Base-by-base conservation (phyloP, 2,888 invertebrate species). In the Hesperia comma region DNA sequence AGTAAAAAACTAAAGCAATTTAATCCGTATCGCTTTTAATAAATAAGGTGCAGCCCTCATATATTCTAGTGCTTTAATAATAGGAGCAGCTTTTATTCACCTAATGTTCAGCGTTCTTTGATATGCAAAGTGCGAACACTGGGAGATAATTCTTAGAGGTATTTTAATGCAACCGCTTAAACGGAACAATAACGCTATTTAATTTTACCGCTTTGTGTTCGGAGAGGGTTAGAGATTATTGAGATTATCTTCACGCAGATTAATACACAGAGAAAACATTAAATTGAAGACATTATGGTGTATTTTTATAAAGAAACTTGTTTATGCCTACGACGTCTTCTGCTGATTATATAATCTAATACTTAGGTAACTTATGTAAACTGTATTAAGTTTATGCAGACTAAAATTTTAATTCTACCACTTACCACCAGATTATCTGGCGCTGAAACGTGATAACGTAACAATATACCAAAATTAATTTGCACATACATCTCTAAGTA, bases 31-130 rank as follows among this genome's bases (percentile, higher is more conserved):
- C 4, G 6, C 1, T 49, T 19, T 51, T 43, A 10, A 62, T 33
- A 43, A 17, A 55, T 62, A 40, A n/a, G 26, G 41, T 26, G 15
- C 41, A 43, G 7, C 54, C 43, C 54, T n/a, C 32, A 26, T 10
- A 40, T 53, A 10, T 19, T 33, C 40, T 14, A 53, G 53, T 17
- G 32, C 17, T 62, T 51, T 43, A 32, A 57, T 56, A 49, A 56
- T 49, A 41, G 33, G 49, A 63, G 56, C 57, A 64, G 64, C 64
- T 64, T 64, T 64, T 64, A 64, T 64, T 41, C 49, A 58, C 51
- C 64, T 58, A 57, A 64, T 64, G 58, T 57, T 64, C 43, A 53
- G n/a, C 40, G 51, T 26, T 57, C 63, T 64, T 58, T 58, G 58
- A 58, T 58, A 58, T 58, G 58, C 58, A 64, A 64, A 64, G 17